Evolutionary conservation across 2,888 invertebrate species (phyloP), one percentile per base, ranked within the genome.

Genomic region (Epistrophe eligans): DNA sequence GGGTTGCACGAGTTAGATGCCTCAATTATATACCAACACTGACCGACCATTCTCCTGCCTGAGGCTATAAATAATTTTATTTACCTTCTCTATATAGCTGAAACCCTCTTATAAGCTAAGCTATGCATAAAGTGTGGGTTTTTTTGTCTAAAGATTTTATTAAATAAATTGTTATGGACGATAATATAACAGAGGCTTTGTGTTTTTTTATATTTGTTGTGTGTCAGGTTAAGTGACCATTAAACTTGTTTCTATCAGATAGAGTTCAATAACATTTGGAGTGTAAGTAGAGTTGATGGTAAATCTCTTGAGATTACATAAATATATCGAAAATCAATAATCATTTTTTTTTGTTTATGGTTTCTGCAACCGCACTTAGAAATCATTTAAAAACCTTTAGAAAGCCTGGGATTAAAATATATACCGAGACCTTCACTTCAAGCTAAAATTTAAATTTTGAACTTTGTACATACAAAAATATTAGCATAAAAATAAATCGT

Each of bases 1-100:
- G 72, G 70, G 60, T 66, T 77, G 43, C 58, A 55, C 52, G 60
- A 84, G 71, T 80, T 77, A 66, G 80, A 84, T 84, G 70, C 71
- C 38, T 80, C 84, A 80, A 84, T 84, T 84, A 24, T 24, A 24
- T 24, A 71, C 50, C 67, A 35, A 66, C 48, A 66, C 28, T 28
- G 24, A 45, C 48, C 11, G 35, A 35, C 80, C 84, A 84, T 84
- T 84, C 84, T 84, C 84, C 24, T n/a, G 72, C 84, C 76, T 71
- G 48, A 32, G 80, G 84, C 72, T 52, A 77, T 71, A 28, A 72
- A 80, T 24, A 60, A 71, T 64, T 52, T 67, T 35, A 67, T 40
- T 40, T 77, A 80, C 84, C 80, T 80, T 84, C 84, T 84, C 76
- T 10, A 32, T 24, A 24, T 24, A 62, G 8, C 58, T 64, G 24